phyloP scores from a whole-genome alignment of 2,888 invertebrate genomes.

The Melitaea athalia region DNA sequence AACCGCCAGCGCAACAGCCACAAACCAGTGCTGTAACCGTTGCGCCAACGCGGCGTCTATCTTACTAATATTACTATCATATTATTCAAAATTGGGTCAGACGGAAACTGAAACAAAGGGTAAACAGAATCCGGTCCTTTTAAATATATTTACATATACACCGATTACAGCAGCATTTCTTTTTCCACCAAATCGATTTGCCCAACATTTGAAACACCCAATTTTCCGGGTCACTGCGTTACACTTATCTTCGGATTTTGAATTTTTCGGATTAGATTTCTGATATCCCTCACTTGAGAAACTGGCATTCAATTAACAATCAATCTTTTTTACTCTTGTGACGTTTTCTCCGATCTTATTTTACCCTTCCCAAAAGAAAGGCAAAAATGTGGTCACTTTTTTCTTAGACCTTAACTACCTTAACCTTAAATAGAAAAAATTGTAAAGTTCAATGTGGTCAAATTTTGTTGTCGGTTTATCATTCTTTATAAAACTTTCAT shows the following conservation, averaged over 20 bases:
- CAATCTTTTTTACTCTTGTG: not conserved
- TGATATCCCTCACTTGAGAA: not conserved
- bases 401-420: not conserved
- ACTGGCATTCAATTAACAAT: not conserved
- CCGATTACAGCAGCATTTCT: not conserved
- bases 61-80: too few species aligned
- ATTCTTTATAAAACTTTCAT: too few species aligned
- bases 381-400: not conserved
- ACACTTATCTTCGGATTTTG: not conserved
- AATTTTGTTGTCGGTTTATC: too few species aligned
- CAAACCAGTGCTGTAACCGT: too few species aligned
- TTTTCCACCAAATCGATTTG: not conserved
- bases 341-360: not conserved
- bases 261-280: not conserved
- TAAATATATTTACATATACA: not conserved
- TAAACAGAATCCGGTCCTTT: not conserved
- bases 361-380: not conserved
- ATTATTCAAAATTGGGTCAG: not conserved
- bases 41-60: too few species aligned
- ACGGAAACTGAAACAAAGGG: not conserved
- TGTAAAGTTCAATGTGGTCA: too few species aligned
- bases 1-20: too few species aligned
- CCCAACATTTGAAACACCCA: not conserved
- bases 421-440: too few species aligned
- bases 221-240: not conserved